A percentile compares a stretch with the other conserved stretches of the same genome.
phyloP scores from a whole-genome alignment of 2,888 invertebrate genomes.

The Diadegma fenestrale region DNA sequence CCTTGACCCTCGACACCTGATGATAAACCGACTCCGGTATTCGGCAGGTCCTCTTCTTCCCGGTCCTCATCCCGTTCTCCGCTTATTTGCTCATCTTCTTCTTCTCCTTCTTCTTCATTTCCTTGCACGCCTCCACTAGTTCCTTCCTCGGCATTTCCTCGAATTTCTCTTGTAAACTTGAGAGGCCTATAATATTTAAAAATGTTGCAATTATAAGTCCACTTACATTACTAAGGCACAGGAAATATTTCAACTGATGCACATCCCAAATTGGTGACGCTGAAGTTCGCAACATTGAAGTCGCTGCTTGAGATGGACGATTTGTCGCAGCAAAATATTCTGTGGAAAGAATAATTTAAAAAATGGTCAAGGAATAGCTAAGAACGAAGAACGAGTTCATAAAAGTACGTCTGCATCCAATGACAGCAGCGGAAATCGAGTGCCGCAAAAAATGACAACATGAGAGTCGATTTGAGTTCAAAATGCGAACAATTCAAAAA shows the following conservation, averaged over 20 bases:
- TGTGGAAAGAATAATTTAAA: conserved; percentile 80
- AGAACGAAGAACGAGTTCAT: conserved; percentile 82
- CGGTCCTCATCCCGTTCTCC: not conserved
- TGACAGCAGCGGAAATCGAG: conserved; percentile 79
- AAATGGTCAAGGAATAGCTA: conserved; percentile 82
- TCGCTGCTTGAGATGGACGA: conserved; percentile 79
- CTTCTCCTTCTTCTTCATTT: not conserved
- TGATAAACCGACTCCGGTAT: not conserved
- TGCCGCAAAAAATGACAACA: conserved; percentile 81
- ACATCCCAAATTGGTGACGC: too few relatives aligned
- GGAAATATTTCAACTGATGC: too few relatives aligned
- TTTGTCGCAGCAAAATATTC: conserved; percentile 78
- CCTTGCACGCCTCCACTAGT: not conserved
- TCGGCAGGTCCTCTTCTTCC: not conserved
- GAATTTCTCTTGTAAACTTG: not conserved
- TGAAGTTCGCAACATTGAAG: too few relatives aligned
- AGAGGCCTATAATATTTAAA: too few relatives aligned
- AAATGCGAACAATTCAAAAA: conserved; percentile 81
- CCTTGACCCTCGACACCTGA: not conserved
- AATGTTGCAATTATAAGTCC: too few relatives aligned
- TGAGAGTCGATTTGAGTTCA: conserved; percentile 79
- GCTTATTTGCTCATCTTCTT: not conserved
- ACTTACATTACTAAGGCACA: too few relatives aligned
- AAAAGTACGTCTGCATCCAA: conserved; percentile 79
- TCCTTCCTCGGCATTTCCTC: not conserved